Base-by-base conservation (phyloP, 2,888 invertebrate genomes). In the Andrena camellia region DNA sequence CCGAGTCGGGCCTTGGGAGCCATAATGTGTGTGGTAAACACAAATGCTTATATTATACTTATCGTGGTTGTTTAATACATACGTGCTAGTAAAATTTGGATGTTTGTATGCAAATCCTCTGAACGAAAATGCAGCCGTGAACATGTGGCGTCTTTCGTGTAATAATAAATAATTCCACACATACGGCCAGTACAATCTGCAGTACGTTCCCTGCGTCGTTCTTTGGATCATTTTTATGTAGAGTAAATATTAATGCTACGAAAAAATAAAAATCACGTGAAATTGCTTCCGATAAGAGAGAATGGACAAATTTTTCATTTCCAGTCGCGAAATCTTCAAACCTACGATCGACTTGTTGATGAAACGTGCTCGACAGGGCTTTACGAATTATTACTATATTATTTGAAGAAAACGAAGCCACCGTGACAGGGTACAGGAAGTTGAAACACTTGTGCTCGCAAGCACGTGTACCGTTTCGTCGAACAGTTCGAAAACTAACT, bases 401-500 rank as follows among this genome's bases (percentile, higher is more conserved):
- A 52, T 10, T 17, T 4, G 2, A 42, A n/a, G 13, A 3, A 10
- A 33, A 62, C 1, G 23, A 60, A 20, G 31, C 1, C 13, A n/a
- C 10, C 17, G 13, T 35, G 60, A 54, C 50, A 29, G 35, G 13
- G 26, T 59, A 26, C 54, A 72, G 48, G 73, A 81, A 76, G 59
- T 35, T 7, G 64, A 42, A n/a, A 13, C 26, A 42, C 7, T 66
- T 71, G 62, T 31, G 7, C 62, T n/a, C 52, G 26, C 54, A 29
- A 79, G 67, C 70, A 77, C 69, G 71, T 84, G 81, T 66, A 68
- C 54, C 63, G 8, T 62, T 76, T 66, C 78, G 79, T 76, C 78
- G 83, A 85, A 87, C 81, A 76, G 71, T 88, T 88, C 77, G 84
- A 85, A 87, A 90, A 88, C 83, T 67, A 74, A 77, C 90, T 90